Evolutionary conservation across 2,797 vertebrate genomes (phyloP), one percentile per base, ranked within the genome.

Genomic region (Mormyrus proboscirostris): DNA sequence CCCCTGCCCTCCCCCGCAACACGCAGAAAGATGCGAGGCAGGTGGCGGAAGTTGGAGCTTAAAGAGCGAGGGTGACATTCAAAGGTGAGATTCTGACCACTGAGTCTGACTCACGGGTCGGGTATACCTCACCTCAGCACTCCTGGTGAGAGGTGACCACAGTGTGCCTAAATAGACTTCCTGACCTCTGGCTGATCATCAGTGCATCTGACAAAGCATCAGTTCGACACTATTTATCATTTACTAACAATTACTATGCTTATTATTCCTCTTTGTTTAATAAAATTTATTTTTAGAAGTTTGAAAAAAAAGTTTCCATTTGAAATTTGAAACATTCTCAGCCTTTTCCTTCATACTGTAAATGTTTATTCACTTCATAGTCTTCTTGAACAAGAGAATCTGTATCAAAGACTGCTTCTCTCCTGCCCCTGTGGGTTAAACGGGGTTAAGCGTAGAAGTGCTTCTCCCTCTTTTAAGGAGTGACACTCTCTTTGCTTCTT

Each of bases 1-100:
- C 91, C 88, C 92, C 92, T 94, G 92, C 92, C 93, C 91, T 93
- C 93, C 93, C 90, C 93, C 93, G 93, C 29, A 73, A 73, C 29
- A 14, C 29, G 38, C 10, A 33, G 65, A 33, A 73, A 73, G 65
- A 73, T 73, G 29, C 65, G 92, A 65, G 41, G 69, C 65, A 88
- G 51, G 88, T 44, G 87, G 79, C 53, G 41, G 85, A 84, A 47
- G 59, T 82, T 90, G n/a, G 22, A 79, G 38, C 88, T 90, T 92
- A 91, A 90, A 38, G 59, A 19, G 69, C 88, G 53, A 73, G 57
- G 89, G 90, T 92, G 91, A 91, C 25, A 4, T 22, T 88, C 90
- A 91, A 62, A 89, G 85, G 88, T 16, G 69, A 25, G 59, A 83
- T 53, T 73, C 29, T 86, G 87, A 69, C 25, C 47, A 38, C 73